A percentile compares a stretch with the other conserved stretches of the same genome.
These are phyloP conservation scores for Lynx canadensis DNA, from an alignment of 2,113 vertebrate species.

Conservation along the genomic window DNA sequence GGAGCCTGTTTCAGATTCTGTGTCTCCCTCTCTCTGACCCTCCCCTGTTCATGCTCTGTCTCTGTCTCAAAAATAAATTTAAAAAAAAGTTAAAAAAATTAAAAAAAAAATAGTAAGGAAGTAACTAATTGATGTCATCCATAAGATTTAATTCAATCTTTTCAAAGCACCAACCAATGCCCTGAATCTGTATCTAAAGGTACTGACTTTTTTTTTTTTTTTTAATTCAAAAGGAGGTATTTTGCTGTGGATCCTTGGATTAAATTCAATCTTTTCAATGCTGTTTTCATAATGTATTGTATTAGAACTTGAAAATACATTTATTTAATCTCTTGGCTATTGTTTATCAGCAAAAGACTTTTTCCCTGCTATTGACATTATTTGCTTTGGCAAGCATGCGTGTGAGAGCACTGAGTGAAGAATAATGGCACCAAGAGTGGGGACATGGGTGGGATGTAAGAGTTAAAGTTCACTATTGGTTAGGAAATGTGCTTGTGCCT, in stretches of 20 bases:
- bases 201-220: neutral
- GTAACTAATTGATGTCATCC: neutral
- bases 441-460: accelerated
- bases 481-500: neutral
- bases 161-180: neutral
- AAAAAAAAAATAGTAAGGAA: neutral
- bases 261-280: neutral
- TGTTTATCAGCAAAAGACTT: neutral
- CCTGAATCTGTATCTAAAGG: neutral
- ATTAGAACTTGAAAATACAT: neutral
- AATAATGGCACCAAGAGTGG: neutral
- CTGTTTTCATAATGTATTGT: neutral
- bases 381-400: neutral
- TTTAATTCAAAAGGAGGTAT: neutral
- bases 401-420: neutral
- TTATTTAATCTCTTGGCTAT: neutral
- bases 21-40: too few species aligned
- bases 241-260: neutral
- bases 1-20: too few species aligned
- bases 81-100: too few species aligned
- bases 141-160: neutral
- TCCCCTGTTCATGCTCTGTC: too few species aligned
- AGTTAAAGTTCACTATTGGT: neutral
- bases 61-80: too few species aligned
- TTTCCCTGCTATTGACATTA: neutral